A percentile compares a stretch with the other conserved stretches of the same genome.
Conservation (phyloP, 2,888 invertebrate genomes). For the Lepetodrilus schrolli region DNA sequence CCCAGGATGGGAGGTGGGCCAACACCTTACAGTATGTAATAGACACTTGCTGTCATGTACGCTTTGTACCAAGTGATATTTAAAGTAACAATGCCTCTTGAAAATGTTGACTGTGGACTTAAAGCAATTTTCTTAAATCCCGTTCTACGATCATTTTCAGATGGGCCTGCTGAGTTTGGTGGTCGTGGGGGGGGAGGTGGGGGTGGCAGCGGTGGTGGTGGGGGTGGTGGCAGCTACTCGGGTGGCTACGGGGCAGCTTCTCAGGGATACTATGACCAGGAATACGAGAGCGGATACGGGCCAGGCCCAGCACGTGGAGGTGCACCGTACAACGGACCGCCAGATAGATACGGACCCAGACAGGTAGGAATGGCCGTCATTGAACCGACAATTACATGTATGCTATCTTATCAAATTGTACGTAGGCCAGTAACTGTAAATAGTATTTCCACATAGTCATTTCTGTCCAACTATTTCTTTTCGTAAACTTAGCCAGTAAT, state of each 20-base stretch:
- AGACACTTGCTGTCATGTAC: too few relatives aligned
- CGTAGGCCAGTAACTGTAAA: too few relatives aligned
- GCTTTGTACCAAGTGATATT: too few relatives aligned
- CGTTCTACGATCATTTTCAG: constrained; percentile 31
- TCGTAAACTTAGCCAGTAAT: too few relatives aligned
- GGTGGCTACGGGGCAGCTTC: constrained; percentile 38
- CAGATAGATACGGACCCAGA: constrained; percentile 47
- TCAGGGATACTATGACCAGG: constrained; percentile 44
- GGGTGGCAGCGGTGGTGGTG: constrained; percentile 28
- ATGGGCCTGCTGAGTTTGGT: constrained; percentile 42
- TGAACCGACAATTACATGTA: too few relatives aligned
- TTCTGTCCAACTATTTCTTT: too few relatives aligned
- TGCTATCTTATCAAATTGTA: too few relatives aligned
- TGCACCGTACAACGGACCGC: constrained; percentile 41
- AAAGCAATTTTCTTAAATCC: too few relatives aligned
- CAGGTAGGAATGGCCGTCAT: too few relatives aligned
- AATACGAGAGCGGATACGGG: constrained; percentile 41
- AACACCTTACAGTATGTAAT: constrained; percentile 59
- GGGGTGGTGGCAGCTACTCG: constrained; percentile 38
- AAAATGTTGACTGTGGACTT: too few relatives aligned
- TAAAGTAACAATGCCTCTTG: too few relatives aligned
- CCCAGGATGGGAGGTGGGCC: constrained; percentile 62
- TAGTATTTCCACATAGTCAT: too few relatives aligned
- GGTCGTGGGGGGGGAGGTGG: not conserved
- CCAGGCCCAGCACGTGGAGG: constrained; percentile 23